phyloP scores from a whole-genome alignment of 2,888 invertebrate genomes.

The Agrotis exclamationis region DNA sequence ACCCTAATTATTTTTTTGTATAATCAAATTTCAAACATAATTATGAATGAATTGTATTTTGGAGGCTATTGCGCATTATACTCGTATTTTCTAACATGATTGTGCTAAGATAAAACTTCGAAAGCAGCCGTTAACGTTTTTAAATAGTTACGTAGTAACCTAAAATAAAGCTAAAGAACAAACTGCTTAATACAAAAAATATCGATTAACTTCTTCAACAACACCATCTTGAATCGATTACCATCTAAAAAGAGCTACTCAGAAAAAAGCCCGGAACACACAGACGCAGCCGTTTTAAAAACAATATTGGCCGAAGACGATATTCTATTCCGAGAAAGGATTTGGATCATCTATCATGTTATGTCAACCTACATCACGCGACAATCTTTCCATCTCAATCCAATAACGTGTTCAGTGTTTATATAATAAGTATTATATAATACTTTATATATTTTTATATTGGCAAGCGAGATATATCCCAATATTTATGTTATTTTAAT shows the following conservation, averaged over 20 bases:
- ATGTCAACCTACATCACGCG: constrained; percentile 73
- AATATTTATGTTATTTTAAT: constrained; percentile 39
- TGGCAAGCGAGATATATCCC: constrained; percentile 6
- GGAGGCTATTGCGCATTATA: not conserved
- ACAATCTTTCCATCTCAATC: constrained; percentile 78
- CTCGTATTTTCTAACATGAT: not conserved
- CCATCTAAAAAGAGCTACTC: constrained; percentile 37
- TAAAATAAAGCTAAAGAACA: not conserved
- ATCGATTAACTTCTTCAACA: constrained; percentile 11
- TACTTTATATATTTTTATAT: constrained; percentile 35
- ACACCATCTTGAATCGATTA: constrained; percentile 37
- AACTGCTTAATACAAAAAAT: not conserved
- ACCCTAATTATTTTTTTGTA: too few relatives aligned
- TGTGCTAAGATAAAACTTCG: too few relatives aligned
- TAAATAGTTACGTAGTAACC: too few relatives aligned
- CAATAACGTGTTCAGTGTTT: constrained; percentile 72
- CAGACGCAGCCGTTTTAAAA: constrained; percentile 58
- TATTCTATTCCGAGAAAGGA: constrained; percentile 69
- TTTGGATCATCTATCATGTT: constrained; percentile 75
- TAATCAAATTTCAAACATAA: too few relatives aligned
- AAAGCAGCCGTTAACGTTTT: too few relatives aligned
- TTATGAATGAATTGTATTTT: too few relatives aligned
- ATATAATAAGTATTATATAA: constrained; percentile 54
- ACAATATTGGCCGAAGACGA: constrained; percentile 62
- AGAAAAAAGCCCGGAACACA: constrained; percentile 39